These are phyloP conservation scores for Rhegmatorhina hoffmannsi DNA, from an alignment of 2,113 vertebrate species.

Conservation along the genomic window DNA sequence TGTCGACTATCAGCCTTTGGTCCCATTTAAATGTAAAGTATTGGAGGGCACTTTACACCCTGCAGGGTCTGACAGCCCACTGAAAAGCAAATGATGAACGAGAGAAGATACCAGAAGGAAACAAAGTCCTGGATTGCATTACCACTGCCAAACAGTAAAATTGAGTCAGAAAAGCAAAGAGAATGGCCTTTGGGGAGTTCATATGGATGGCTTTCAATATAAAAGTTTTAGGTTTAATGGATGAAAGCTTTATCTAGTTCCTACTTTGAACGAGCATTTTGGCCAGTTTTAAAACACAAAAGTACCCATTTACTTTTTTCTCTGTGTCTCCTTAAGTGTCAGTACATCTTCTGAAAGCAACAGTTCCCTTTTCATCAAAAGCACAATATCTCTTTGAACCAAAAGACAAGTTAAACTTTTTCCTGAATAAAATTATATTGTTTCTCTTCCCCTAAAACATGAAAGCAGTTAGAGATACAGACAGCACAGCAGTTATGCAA, in stretches of 20 bases:
- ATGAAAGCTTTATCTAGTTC: background rate
- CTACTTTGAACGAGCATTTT: background rate
- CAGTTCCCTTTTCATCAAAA: conserved; percentile 1
- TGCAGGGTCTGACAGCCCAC: background rate
- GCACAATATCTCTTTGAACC: background rate
- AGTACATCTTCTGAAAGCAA: background rate
- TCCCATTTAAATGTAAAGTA: background rate
- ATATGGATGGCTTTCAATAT: background rate
- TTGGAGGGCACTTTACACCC: background rate
- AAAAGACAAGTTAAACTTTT: background rate
- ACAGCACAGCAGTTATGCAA: background rate
- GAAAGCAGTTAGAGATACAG: background rate
- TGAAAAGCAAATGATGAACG: background rate
- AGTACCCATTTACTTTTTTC: background rate
- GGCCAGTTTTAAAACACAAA: background rate
- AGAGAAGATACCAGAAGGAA: background rate
- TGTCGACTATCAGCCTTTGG: background rate
- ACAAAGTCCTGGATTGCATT: rapidly evolving
- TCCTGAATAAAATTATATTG: background rate
- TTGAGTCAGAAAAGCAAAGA: background rate
- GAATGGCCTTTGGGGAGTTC: background rate
- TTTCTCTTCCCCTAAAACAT: background rate
- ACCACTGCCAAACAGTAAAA: background rate
- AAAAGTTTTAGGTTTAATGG: background rate
- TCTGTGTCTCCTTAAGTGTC: background rate